Percentiles rank a stretch among this genome's conserved stretches.
These are phyloP conservation scores for Prunella strophiata DNA, from an alignment of 2,797 vertebrate species.

Conservation along the genomic window DNA sequence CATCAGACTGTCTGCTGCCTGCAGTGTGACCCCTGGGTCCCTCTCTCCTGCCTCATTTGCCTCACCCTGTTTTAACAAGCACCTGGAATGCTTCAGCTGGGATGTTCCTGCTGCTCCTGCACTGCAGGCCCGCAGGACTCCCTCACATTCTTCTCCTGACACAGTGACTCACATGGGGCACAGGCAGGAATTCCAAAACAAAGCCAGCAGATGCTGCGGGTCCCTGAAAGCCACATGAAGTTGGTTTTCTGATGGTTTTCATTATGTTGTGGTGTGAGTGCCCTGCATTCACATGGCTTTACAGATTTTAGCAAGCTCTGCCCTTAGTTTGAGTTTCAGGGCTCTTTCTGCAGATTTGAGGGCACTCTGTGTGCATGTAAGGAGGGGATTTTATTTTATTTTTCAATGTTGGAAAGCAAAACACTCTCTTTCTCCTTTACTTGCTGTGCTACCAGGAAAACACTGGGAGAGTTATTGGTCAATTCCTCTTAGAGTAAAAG, in stretches of 20 bases:
- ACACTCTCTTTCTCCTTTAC: background rate
- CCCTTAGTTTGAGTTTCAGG: constrained; percentile 1
- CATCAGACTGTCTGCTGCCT: background rate
- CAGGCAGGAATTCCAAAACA: constrained; percentile 45
- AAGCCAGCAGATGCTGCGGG: constrained; percentile 6
- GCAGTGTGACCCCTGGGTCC: background rate
- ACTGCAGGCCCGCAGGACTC: background rate
- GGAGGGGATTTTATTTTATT: background rate
- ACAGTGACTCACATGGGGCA: background rate
- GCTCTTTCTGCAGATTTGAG: background rate
- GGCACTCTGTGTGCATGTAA: background rate
- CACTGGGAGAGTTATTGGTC: constrained; percentile 6
- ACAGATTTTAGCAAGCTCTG: constrained; percentile 33
- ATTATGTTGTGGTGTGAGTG: constrained; percentile 29
- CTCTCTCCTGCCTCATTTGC: background rate
- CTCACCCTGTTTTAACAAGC: background rate
- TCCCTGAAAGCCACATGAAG: constrained; percentile 24
- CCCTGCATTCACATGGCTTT: background rate
- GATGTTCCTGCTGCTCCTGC: constrained; percentile 21
- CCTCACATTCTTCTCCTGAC: background rate
- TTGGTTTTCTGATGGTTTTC: constrained; percentile 42
- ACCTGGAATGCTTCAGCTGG: background rate
- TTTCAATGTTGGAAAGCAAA: background rate
- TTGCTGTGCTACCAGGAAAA: constrained; percentile 28
- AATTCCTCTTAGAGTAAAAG: constrained; percentile 38